Evolutionary conservation across 1,140 invertebrate species (phyloP).

Genomic region (Heliconius himera): DNA sequence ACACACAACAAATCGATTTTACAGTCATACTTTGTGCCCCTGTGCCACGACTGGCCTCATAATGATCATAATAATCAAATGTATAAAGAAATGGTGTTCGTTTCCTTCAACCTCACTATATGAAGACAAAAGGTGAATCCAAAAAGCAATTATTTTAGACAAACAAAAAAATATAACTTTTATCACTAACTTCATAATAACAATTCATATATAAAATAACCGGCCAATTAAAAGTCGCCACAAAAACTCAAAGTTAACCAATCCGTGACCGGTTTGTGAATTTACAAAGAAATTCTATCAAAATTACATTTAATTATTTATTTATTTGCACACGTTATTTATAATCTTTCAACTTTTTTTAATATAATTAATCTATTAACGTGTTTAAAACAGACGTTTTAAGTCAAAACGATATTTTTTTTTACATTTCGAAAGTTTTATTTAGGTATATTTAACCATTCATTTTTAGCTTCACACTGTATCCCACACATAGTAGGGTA

Average conservation of each 20-base stretch:
- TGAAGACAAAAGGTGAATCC: neutral
- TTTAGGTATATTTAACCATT: too few species aligned
- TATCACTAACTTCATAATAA: neutral
- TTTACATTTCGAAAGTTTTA: too few species aligned
- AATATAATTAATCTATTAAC: neutral
- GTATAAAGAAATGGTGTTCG: too few species aligned
- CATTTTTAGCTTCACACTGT: too few species aligned
- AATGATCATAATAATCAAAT: too few species aligned
- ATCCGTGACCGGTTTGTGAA: neutral
- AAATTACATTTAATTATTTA: neutral
- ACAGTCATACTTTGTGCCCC: too few species aligned
- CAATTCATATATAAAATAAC: neutral
- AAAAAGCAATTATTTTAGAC: neutral
- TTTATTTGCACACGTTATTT: neutral
- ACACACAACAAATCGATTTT: too few species aligned
- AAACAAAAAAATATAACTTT: neutral
- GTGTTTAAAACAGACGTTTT: neutral
- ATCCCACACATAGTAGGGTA: too few species aligned
- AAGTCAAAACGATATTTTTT: neutral
- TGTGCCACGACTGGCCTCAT: too few species aligned
- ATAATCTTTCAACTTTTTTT: neutral
- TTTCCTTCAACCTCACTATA: too few species aligned
- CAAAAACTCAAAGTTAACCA: neutral
- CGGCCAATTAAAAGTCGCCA: neutral
- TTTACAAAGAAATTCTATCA: conserved; percentile 1